Evolutionary conservation across 2,797 vertebrate genomes (phyloP).

Genomic region (Jordanella pulchra): DNA sequence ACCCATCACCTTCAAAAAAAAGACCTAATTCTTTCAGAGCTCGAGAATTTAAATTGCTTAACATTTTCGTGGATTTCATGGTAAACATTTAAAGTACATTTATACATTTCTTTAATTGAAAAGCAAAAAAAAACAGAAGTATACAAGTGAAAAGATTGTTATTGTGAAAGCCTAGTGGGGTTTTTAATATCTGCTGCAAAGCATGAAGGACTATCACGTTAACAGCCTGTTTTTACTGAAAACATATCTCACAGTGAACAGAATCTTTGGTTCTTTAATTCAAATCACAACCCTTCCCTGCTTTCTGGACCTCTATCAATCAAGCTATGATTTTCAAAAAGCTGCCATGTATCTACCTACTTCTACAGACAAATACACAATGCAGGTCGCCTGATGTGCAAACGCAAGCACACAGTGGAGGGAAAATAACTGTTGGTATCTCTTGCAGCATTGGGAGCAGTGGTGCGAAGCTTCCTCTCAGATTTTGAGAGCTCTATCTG

Average conservation of each 20-base stretch:
- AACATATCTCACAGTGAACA: conserved; percentile 29
- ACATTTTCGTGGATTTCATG: conserved; percentile 5
- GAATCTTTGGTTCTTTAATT: conserved; percentile 28
- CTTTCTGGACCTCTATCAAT: conserved; percentile 39
- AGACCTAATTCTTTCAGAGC: background rate
- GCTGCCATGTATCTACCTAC: conserved; percentile 40
- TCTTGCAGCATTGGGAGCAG: conserved; percentile 63
- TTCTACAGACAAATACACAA: conserved; percentile 37
- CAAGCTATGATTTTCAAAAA: conserved; percentile 32
- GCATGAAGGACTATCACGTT: conserved; percentile 20
- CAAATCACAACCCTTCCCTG: conserved; percentile 22
- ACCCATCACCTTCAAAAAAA: conserved; percentile 8
- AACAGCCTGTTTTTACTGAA: conserved; percentile 31
- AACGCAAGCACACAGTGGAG: conserved; percentile 60
- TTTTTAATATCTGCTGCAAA: conserved; percentile 23
- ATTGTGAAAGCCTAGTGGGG: conserved; percentile 9
- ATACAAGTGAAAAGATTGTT: conserved; percentile 31
- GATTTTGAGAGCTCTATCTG: conserved; percentile 79
- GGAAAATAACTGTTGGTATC: conserved; percentile 77
- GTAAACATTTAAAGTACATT: background rate
- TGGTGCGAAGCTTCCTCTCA: conserved; percentile 69
- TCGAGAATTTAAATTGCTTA: background rate
- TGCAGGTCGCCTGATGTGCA: conserved; percentile 58
- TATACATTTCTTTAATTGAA: conserved; percentile 6
- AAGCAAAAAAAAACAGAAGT: conserved; percentile 9